phyloP scores from a whole-genome alignment of 2,113 vertebrate species.

The Boulengerochromis microlepis region DNA sequence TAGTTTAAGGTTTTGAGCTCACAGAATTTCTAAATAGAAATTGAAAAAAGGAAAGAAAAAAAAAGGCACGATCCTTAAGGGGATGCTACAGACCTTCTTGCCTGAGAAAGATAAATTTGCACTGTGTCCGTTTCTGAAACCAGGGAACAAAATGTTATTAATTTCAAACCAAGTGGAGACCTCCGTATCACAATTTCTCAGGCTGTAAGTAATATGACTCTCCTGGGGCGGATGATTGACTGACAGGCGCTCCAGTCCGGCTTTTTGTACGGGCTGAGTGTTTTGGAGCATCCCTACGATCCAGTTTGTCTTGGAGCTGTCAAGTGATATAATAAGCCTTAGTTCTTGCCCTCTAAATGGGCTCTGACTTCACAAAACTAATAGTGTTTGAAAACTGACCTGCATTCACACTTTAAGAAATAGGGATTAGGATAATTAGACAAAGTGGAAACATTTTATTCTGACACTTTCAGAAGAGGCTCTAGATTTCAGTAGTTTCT shows the following conservation, averaged over 20 bases:
- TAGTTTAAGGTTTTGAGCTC: constrained; percentile 64
- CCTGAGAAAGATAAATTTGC: constrained; percentile 70
- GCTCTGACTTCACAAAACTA: not conserved
- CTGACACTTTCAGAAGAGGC: not conserved
- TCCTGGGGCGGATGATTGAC: constrained; percentile 50
- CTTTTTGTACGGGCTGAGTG: constrained; percentile 19
- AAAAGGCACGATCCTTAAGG: constrained; percentile 56
- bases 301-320: constrained; percentile 48
- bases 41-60: constrained; percentile 13
- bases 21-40: constrained; percentile 70
- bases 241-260: constrained; percentile 43
- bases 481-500: not conserved
- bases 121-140: constrained; percentile 63
- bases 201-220: constrained; percentile 65
- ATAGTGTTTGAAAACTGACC: not conserved
- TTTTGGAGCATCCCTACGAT: constrained; percentile 27
- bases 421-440: not conserved
- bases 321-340: constrained; percentile 55
- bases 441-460: not conserved
- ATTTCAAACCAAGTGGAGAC: constrained; percentile 71
- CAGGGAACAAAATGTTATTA: constrained; percentile 73
- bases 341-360: not conserved
- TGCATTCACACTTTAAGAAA: not conserved
- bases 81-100: constrained; percentile 55
- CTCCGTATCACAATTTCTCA: constrained; percentile 55